phyloP scores from a whole-genome alignment of 2,113 vertebrate species.

The Oxyura jamaicensis region DNA sequence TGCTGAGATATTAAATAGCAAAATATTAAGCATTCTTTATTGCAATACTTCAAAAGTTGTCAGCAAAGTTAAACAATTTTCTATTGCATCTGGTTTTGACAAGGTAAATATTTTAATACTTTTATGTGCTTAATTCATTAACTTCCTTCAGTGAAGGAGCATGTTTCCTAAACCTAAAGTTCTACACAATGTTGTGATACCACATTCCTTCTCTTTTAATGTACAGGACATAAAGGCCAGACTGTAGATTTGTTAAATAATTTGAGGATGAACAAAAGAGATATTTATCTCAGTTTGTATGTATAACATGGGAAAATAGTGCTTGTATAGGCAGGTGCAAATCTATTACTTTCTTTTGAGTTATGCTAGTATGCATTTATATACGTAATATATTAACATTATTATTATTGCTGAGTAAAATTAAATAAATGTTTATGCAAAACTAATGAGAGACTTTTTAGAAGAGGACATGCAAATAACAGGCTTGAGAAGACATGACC shows the following conservation, averaged over 20 bases:
- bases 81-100: background rate
- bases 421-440: background rate
- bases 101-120: background rate
- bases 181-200: background rate
- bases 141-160: background rate
- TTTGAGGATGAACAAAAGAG: background rate
- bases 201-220: background rate
- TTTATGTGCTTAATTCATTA: background rate
- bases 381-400: background rate
- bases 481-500: background rate
- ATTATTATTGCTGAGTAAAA: slow-evolving; percentile 14
- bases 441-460: background rate
- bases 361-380: background rate
- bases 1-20: background rate
- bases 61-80: background rate
- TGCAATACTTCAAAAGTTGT: background rate
- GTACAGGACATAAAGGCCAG: background rate
- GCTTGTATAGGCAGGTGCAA: background rate
- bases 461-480: background rate
- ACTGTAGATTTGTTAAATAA: background rate
- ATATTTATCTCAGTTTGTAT: background rate
- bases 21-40: background rate
- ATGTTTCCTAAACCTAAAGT: background rate
- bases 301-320: background rate
- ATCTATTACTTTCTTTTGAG: background rate